These are phyloP conservation scores for Lipotes vexillifer DNA, from an alignment of 2,113 vertebrate genomes.

Conservation along the genomic window DNA sequence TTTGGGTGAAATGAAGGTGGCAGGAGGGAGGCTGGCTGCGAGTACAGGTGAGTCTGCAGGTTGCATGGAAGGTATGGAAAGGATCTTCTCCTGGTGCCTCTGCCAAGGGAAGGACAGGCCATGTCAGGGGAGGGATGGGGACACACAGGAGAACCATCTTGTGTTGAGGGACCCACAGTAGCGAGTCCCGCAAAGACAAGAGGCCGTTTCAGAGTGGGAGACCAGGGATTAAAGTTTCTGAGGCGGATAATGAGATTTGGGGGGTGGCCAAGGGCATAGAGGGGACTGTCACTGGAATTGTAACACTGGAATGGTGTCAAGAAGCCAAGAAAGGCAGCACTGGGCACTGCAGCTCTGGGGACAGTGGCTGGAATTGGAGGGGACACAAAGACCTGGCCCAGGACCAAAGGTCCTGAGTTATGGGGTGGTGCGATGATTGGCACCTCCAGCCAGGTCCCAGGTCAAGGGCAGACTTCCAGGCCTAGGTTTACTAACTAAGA, in stretches of 20 bases:
- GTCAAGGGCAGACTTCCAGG: not conserved
- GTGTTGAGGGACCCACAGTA: not conserved
- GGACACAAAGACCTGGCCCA: not conserved
- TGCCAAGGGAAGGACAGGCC: not conserved
- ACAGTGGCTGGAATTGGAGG: not conserved
- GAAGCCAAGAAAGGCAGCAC: not conserved
- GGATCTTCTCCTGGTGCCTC: not conserved
- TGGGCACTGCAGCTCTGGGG: not conserved
- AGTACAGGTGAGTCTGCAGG: not conserved
- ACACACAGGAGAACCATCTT: accelerated
- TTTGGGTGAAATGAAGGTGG: too few species aligned
- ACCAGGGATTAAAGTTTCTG: not conserved
- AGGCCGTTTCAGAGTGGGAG: not conserved
- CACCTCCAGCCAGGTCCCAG: too few species aligned
- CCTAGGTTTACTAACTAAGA: not conserved
- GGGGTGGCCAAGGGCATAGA: not conserved
- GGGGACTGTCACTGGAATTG: not conserved
- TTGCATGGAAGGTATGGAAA: not conserved
- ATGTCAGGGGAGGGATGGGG: not conserved
- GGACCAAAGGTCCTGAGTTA: accelerated
- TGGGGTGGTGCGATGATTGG: accelerated
- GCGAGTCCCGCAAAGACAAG: not conserved
- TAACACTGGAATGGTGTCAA: not conserved
- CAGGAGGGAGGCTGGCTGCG: not conserved
- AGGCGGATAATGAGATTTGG: not conserved